Evolutionary conservation across 2,797 vertebrate genomes (phyloP).

Genomic region (Lacerta agilis): DNA sequence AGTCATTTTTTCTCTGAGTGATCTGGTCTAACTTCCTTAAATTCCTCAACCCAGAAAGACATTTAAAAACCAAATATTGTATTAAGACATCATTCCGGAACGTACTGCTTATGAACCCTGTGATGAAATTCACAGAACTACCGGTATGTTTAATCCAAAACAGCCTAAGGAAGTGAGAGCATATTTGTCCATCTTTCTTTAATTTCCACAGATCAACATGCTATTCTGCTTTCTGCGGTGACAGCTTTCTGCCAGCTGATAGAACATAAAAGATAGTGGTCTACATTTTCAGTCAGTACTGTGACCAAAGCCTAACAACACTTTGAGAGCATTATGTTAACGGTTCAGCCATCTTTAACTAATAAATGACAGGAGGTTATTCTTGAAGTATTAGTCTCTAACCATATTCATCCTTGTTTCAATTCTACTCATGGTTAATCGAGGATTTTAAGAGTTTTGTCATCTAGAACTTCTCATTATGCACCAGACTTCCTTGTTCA

Average conservation of each 20-base stretch:
- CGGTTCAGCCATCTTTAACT: neutral
- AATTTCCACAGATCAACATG: neutral
- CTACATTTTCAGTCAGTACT: neutral
- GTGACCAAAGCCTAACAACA: neutral
- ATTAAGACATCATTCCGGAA: neutral
- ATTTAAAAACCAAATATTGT: neutral
- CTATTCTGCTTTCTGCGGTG: neutral
- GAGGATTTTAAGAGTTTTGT: no score
- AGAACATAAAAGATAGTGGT: neutral
- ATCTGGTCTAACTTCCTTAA: neutral
- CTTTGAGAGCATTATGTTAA: neutral
- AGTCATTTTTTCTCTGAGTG: neutral
- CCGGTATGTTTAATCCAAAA: neutral
- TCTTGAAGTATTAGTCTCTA: neutral
- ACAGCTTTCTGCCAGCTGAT: neutral
- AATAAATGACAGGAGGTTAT: neutral
- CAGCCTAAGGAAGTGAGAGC: neutral
- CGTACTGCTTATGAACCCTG: neutral
- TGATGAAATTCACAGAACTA: neutral
- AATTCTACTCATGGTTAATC: neutral
- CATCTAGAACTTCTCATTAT: conserved; percentile 8
- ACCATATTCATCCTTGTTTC: neutral
- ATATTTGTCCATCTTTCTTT: neutral
- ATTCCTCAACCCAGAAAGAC: neutral
- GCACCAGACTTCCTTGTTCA: neutral